These are phyloP conservation scores for Sipha maydis DNA, from an alignment of 2,888 invertebrate genomes.

Conservation along the genomic window DNA sequence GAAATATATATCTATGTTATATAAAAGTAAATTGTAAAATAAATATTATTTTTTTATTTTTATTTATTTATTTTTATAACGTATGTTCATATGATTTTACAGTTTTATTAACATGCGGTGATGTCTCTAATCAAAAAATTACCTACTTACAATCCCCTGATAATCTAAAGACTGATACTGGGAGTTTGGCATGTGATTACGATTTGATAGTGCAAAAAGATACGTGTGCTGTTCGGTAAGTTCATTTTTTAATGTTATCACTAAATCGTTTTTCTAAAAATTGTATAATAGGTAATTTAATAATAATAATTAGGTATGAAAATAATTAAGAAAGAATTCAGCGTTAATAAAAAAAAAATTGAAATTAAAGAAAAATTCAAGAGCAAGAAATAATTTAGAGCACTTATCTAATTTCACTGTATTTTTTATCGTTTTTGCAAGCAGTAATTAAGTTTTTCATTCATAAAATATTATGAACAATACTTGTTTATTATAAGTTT, in stretches of 20 bases:
- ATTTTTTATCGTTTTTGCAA: neutral
- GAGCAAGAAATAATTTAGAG: neutral
- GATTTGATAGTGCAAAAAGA: conserved; percentile 66
- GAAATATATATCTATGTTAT: no score
- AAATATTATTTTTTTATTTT: neutral
- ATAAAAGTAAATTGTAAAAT: no score
- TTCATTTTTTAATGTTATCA: neutral
- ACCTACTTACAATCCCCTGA: conserved; percentile 67
- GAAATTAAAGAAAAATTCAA: neutral
- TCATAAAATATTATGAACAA: neutral
- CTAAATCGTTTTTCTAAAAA: neutral
- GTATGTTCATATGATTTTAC: neutral
- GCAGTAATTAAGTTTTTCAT: neutral
- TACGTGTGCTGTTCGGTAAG: conserved; percentile 67
- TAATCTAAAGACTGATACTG: conserved; percentile 65
- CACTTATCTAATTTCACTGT: neutral
- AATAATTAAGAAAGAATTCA: no score
- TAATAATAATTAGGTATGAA: no score
- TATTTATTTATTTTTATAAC: neutral
- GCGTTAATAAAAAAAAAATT: neutral
- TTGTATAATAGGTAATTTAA: no score
- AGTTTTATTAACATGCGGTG: conserved; percentile 67
- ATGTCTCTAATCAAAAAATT: conserved; percentile 66
- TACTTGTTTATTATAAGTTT: no score
- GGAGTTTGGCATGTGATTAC: conserved; percentile 67